phyloP scores from a whole-genome alignment of 2,113 vertebrate genomes.

The Marmota monax region DNA sequence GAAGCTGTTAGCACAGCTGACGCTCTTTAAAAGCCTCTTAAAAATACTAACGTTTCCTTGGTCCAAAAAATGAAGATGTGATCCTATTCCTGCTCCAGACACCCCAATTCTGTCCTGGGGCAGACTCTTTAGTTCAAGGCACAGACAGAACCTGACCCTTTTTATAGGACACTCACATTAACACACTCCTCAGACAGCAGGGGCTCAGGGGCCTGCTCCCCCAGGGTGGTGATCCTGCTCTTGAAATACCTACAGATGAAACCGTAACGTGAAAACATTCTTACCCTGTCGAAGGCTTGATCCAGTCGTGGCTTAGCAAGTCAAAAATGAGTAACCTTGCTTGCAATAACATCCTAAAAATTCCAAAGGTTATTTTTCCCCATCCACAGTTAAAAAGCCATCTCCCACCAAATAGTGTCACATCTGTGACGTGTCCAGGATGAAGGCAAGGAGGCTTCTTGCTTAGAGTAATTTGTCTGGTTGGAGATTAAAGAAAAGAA shows the following conservation, averaged over 20 bases:
- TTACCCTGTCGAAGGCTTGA: conserved; percentile 87
- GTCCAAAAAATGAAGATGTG: conserved; percentile 77
- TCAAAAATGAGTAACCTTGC: conserved; percentile 88
- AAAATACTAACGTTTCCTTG: conserved; percentile 76
- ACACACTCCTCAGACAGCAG: conserved; percentile 78
- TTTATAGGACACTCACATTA: conserved; percentile 74
- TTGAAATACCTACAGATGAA: conserved; percentile 77
- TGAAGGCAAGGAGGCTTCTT: conserved; percentile 79
- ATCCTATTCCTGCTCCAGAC: conserved; percentile 74
- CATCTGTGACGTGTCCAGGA: conserved; percentile 76
- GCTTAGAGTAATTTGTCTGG: conserved; percentile 81
- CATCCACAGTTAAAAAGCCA: conserved; percentile 81
- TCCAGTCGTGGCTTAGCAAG: conserved; percentile 88
- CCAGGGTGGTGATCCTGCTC: conserved; percentile 64
- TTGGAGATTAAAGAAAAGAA: conserved; percentile 80
- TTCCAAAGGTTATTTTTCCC: conserved; percentile 79
- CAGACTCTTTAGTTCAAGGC: conserved; percentile 77
- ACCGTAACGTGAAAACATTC: conserved; percentile 83
- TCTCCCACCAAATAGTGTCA: conserved; percentile 79
- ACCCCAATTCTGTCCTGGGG: conserved; percentile 11
- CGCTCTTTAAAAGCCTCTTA: conserved; percentile 67
- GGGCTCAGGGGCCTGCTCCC: conserved; percentile 68
- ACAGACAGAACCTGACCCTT: conserved; percentile 77
- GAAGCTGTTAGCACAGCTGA: conserved; percentile 61
- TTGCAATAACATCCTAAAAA: conserved; percentile 88